phyloP scores from a whole-genome alignment of 1,140 invertebrate genomes.

The Drosophila rhopaloa region DNA sequence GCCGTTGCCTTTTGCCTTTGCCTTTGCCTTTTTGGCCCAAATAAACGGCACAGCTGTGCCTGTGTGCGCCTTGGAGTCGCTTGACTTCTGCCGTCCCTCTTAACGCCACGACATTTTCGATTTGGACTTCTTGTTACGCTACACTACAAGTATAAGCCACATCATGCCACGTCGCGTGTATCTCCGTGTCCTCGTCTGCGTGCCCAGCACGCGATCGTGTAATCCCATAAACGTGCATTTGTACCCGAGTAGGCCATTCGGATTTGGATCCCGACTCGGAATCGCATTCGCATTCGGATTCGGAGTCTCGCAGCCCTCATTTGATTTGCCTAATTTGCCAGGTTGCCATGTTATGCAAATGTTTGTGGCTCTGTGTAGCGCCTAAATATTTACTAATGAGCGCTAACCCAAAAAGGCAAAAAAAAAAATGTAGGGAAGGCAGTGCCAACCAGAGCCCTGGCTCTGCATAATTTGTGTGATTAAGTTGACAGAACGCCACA shows the following conservation, averaged over 20 bases:
- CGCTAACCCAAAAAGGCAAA: constrained; percentile 66
- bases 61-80: constrained; percentile 44
- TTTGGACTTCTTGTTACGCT: constrained; percentile 56
- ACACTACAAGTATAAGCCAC: constrained; percentile 14
- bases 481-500: constrained; percentile 61
- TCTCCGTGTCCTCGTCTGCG: constrained; percentile 58
- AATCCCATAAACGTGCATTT: constrained; percentile 67
- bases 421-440: neutral
- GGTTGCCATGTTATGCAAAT: constrained; percentile 69
- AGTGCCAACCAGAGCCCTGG: constrained; percentile 16
- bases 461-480: constrained; percentile 63
- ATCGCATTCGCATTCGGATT: constrained; percentile 1
- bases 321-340: constrained; percentile 77
- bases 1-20: constrained; percentile 2
- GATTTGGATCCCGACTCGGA: constrained; percentile 9
- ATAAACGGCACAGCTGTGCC: constrained; percentile 52
- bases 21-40: constrained; percentile 54
- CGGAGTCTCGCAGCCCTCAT: constrained; percentile 18
- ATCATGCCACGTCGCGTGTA: constrained; percentile 61
- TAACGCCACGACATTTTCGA: constrained; percentile 61
- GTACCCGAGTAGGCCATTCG: constrained; percentile 36
- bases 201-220: constrained; percentile 69
- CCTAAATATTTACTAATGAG: constrained; percentile 77
- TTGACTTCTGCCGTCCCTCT: constrained; percentile 61
- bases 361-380: constrained; percentile 38